A percentile compares a stretch with the other conserved stretches of the same genome.
Evolutionary conservation across 1,140 invertebrate species (phyloP).

Genomic region (Nephotettix cincticeps): DNA sequence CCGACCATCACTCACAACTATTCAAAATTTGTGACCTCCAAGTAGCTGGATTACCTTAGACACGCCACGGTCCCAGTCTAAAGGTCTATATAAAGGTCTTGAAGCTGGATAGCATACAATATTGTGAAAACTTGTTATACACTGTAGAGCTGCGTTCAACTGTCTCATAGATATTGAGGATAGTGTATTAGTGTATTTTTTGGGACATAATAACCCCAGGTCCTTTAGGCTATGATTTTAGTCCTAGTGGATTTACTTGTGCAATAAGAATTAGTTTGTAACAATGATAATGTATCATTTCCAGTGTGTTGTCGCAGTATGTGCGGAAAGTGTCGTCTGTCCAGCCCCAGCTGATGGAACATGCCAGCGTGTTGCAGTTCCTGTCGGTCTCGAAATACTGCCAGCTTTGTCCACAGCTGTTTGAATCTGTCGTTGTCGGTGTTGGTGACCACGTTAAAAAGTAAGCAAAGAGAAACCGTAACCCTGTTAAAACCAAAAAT

Average conservation of each 20-base stretch:
- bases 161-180: neutral
- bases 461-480: too few species aligned
- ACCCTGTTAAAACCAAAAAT: too few species aligned
- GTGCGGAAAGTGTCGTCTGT: neutral
- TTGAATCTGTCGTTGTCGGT: neutral
- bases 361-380: neutral
- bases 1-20: too few species aligned
- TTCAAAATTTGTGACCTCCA: too few species aligned
- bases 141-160: neutral
- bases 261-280: neutral
- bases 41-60: too few species aligned
- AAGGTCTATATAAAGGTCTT: too few species aligned
- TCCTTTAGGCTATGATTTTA: neutral
- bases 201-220: neutral
- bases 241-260: neutral
- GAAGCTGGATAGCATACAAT: too few species aligned
- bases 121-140: neutral
- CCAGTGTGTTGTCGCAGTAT: neutral
- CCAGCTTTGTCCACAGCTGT: constrained; percentile 2
- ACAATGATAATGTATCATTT: neutral
- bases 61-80: too few species aligned
- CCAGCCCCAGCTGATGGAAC: neutral
- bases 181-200: neutral
- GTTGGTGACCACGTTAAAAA: neutral
- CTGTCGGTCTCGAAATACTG: neutral